Percentiles rank a stretch among this genome's conserved stretches.
These are phyloP conservation scores for Tenthredo distinguenda DNA, from an alignment of 2,888 invertebrate species.

Conservation along the genomic window DNA sequence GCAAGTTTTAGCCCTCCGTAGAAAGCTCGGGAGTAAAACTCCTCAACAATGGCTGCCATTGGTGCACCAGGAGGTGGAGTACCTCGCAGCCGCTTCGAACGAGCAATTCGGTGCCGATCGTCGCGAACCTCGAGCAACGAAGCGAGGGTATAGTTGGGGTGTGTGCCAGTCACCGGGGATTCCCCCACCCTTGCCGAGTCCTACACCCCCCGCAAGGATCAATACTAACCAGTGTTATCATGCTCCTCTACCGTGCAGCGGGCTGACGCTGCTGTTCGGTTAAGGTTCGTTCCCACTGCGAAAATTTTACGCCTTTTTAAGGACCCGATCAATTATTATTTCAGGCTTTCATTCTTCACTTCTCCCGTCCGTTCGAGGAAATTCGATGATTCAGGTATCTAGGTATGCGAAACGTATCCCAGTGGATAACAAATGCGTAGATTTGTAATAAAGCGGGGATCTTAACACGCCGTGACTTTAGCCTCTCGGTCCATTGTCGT, in stretches of 20 bases:
- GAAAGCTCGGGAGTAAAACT: not conserved
- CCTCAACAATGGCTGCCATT: conserved; percentile 38
- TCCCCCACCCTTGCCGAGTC: conserved; percentile 53
- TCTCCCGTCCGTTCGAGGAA: not conserved
- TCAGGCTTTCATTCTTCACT: not conserved
- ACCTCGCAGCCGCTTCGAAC: conserved; percentile 35
- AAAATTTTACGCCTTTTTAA: conserved; percentile 21
- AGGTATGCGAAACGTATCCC: not conserved
- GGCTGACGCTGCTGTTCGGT: conserved; percentile 47
- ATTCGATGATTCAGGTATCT: not conserved
- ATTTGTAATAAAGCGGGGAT: not conserved
- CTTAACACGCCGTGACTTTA: not conserved
- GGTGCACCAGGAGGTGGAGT: conserved; percentile 48
- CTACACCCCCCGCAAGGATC: conserved; percentile 72
- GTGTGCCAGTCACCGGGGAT: conserved; percentile 66
- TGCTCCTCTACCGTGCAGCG: conserved; percentile 69
- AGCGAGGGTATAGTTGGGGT: conserved; percentile 59
- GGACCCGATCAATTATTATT: not conserved
- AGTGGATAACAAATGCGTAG: not conserved
- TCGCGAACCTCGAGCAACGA: conserved; percentile 45
- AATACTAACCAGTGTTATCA: conserved; percentile 76
- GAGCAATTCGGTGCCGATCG: conserved; percentile 52
- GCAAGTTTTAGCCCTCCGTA: conserved; percentile 15
- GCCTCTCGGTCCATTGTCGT: not conserved
- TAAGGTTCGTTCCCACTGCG: conserved; percentile 27